Evolutionary conservation across 2,888 invertebrate genomes (phyloP).

Genomic region (Athalia rosae): DNA sequence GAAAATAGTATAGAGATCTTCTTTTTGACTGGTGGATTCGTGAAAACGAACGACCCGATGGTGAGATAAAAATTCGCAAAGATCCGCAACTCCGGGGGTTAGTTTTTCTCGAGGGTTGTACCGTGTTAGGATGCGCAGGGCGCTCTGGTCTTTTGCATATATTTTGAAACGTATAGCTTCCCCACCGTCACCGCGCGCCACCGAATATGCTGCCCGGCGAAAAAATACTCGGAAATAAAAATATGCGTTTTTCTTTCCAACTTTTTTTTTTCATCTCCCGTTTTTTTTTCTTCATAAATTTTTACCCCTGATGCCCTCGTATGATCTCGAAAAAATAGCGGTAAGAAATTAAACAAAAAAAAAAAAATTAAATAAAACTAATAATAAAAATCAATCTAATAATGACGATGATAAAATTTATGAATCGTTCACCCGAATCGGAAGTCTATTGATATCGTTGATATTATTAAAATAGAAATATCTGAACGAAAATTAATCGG

Average conservation of each 20-base stretch:
- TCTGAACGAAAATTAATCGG: too few species aligned
- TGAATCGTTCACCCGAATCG: too few species aligned
- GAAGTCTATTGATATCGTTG: too few species aligned
- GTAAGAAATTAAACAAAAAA: too few species aligned
- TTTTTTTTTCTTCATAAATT: constrained; percentile 5
- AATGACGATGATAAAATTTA: too few species aligned
- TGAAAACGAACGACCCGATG: constrained; percentile 17
- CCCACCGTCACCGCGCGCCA: constrained; percentile 48
- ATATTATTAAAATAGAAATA: too few species aligned
- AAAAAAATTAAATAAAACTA: too few species aligned
- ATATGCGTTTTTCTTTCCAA: neutral
- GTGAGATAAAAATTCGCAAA: constrained; percentile 21
- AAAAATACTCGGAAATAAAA: constrained; percentile 42
- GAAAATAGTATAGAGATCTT: neutral
- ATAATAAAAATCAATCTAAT: too few species aligned
- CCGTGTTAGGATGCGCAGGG: constrained; percentile 70
- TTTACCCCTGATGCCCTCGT: too few species aligned
- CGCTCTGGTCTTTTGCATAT: constrained; percentile 71
- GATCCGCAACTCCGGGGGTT: constrained; percentile 42
- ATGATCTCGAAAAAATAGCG: too few species aligned
- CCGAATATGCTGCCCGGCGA: constrained; percentile 65
- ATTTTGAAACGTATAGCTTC: constrained; percentile 69
- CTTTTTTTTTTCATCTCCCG: constrained; percentile 1
- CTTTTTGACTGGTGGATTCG: constrained; percentile 37
- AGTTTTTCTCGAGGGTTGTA: constrained; percentile 65